Evolutionary conservation across 2,113 vertebrate genomes (phyloP), one percentile per base, ranked within the genome.

Genomic region (Oceanites oceanicus): DNA sequence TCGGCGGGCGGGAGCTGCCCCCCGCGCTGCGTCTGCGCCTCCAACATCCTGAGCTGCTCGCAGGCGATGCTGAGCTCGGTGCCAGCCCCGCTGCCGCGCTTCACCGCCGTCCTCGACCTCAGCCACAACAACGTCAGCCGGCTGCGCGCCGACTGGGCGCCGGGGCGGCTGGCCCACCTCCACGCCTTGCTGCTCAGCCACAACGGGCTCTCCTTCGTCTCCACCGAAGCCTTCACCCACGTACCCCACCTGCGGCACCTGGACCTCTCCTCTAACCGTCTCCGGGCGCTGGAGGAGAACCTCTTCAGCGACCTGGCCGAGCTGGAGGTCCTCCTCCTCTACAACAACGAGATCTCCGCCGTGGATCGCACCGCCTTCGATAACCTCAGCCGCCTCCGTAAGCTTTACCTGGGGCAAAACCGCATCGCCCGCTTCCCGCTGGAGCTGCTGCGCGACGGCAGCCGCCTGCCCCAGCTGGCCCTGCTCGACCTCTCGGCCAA

Each of bases 1-100:
- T 58, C 97, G 70, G 90, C 3, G 98, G 97, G 20, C 82, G 1
- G 90, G 30, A 98, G 97, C 97, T 99, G 99, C 90, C 99, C 99
- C 55, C 97, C 97, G 5, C 98, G 88, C 32, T 99, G 99, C 77
- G 97, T 99, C 95, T 99, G 99, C 16, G 99, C 99, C 97, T 99
- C 99, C 93, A 99, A 99, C 98, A 99, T 99, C 70, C 98, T 99
- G 74, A 99, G 99, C 98, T 99, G 99, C 98, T 99, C 99, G 30
- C 99, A 99, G 96, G 99, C 98, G 96, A 98, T 98, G 66, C 97
- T 99, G 96, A 97, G 94, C 44, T 34, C 15, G 7, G 96, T 99
- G 40, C 99, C 99, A 2, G 53, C 94, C 0, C 97, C 97, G 6
- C 92, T 99, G 76, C 99, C 99, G 11, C 97, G 93, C 50, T 99